Evolutionary conservation across 1,140 invertebrate species (phyloP).

Genomic region (Dolichoris vasculosae): DNA sequence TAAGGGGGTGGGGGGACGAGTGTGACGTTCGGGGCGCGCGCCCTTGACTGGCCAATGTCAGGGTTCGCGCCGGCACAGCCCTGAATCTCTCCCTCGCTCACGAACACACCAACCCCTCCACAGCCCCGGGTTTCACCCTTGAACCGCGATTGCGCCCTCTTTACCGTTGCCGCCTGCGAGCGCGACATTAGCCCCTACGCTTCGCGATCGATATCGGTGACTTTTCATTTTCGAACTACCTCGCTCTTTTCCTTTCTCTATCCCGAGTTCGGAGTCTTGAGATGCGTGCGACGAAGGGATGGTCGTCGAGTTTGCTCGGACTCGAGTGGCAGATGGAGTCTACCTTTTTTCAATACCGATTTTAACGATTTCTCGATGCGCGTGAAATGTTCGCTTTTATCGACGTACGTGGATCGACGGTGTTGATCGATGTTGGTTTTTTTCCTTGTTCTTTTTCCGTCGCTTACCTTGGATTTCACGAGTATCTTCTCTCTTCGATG

Average conservation of each 20-base stretch:
- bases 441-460: background rate
- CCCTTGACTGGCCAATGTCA: constrained; percentile 52
- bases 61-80: constrained; percentile 41
- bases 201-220: constrained; percentile 29
- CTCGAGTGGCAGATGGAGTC: background rate
- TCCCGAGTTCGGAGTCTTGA: background rate
- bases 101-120: background rate
- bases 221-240: constrained; percentile 6
- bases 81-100: constrained; percentile 1
- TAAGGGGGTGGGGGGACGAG: background rate
- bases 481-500: background rate
- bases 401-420: background rate
- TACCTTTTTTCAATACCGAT: background rate
- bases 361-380: background rate
- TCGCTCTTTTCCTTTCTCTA: background rate
- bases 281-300: background rate
- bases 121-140: constrained; percentile 33
- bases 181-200: background rate
- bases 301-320: background rate
- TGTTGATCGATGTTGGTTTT: background rate
- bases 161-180: background rate
- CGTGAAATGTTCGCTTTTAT: background rate
- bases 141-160: constrained; percentile 32
- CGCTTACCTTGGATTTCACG: background rate
- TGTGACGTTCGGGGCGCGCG: constrained; percentile 40